Conservation (phyloP, 2,113 vertebrate species). For the Hemichromis elongatus region DNA sequence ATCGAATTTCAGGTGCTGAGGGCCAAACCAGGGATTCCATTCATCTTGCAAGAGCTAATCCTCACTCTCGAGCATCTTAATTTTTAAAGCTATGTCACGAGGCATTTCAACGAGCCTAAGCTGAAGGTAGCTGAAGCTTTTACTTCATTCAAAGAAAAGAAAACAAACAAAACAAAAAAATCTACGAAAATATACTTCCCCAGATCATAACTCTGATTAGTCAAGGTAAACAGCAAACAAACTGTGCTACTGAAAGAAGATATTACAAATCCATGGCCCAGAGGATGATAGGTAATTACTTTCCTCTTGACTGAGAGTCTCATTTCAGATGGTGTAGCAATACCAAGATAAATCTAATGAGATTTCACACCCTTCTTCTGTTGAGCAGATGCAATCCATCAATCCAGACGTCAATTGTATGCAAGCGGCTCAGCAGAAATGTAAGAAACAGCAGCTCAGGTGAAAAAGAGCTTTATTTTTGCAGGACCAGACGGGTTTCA, state of each 20-base stretch:
- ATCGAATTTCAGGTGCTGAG: background rate
- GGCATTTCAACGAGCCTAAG: background rate
- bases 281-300: conserved; percentile 69
- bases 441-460: conserved; percentile 38
- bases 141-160: background rate
- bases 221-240: conserved; percentile 57
- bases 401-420: conserved; percentile 48
- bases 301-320: conserved; percentile 68
- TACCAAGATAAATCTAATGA: conserved; percentile 73
- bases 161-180: background rate
- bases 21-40: background rate
- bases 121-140: background rate
- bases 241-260: conserved; percentile 37
- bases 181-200: conserved; percentile 1
- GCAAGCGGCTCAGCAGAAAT: conserved; percentile 18
- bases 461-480: conserved; percentile 39
- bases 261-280: conserved; percentile 59
- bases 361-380: conserved; percentile 70
- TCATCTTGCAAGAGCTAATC: conserved; percentile 2
- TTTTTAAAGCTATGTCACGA: background rate
- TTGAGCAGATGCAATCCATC: conserved; percentile 69
- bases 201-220: conserved; percentile 30
- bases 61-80: background rate
- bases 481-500: conserved; percentile 25
- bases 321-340: conserved; percentile 64